Base-by-base conservation (phyloP, 2,888 invertebrate genomes). In the Heliconius cydno region DNA sequence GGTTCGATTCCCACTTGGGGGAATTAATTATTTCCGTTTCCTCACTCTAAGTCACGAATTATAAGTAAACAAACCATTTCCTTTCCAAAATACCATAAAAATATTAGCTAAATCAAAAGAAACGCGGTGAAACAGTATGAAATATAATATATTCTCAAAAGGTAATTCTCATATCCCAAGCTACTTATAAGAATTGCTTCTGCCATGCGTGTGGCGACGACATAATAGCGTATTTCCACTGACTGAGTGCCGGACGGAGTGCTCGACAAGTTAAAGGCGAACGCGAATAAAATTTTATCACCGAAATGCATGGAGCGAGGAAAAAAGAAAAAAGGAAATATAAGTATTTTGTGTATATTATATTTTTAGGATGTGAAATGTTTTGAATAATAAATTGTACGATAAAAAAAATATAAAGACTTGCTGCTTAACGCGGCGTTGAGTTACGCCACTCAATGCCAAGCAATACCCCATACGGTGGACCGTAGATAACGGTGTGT, bases 221-320 rank as follows among this genome's bases (percentile, higher is more conserved):
- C 94, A 87, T 94, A 92, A 94, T 94, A 91, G 94, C 87, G 86
- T 90, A 90, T 92, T 94, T 92, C 90, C 90, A 89, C 90, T 94
- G 93, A 94, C 86, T 91, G 93, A 94, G 92, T 93, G 87, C 90
- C 91, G 90, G 90, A 90, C 90, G 89, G 80, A 63, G 71, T 73
- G 34, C 75, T 57, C 78, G 25, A 66, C 82, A 82, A 82, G 81
- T 81, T 80, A 83, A 67, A 81, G 77, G 79, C 80, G 79, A 73
- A 68, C 72, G 79, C 82, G 73, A 66, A 57, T 46, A 80, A 52
- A 76, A 63, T 77, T 63, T 77, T 25, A 38, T 13, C 41, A 19
- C 25, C 22, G 13, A 77, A 77, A 67, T 73, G 63, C 66, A 67
- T 57, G 34, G 57, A 72, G 25, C 30, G 15, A 41, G 6, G n/a